Evolutionary conservation across 2,888 invertebrate genomes (phyloP), one percentile per base, ranked within the genome.

Genomic region (Camponotus fellah): DNA sequence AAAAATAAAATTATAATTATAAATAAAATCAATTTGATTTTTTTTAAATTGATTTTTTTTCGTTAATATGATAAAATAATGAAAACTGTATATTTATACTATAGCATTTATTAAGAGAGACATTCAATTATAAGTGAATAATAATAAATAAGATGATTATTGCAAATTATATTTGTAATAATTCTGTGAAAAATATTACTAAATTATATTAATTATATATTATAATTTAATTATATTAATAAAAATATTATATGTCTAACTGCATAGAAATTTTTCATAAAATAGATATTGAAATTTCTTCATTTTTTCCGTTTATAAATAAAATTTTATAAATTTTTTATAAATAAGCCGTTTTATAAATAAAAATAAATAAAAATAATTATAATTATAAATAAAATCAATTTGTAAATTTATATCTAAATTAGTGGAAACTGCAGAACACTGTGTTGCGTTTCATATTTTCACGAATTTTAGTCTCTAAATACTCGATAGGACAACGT

Each of bases 381-480:
- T 26, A 26, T 26, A 26, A 26, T 26, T 26, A 26, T 26, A 26
- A 40, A 53, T 56, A 77, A 66, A 58, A 2, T 2, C 32, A 34
- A 21, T 26, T 58, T 43, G 43, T 43, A n/a, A 62, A 43, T 34
- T 17, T 40, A 49, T 17, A 65, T n/a, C 58, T 68, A n/a, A 26
- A 26, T 26, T 17, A n/a, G n/a, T 66, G n/a, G 68, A 34, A 68
- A 68, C 40, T 56, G 9, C 21, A 46, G 0, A 77, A 56, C 3
- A 8, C 9, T 17, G n/a, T 32, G 32, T n/a, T 40, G 21, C 3
- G 8, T 21, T 6, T 17, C n/a, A n/a, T 26, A 32, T 77, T 77
- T 68, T 10, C 58, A n/a, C 32, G 56, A 66, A 43, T 77, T 76
- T 77, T 43, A 68, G 21, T 58, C 43, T 58, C 32, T 10, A 37